Percentiles rank a stretch among this genome's conserved stretches.
phyloP scores from a whole-genome alignment of 2,888 invertebrate genomes.

The Heliconius charithonia region DNA sequence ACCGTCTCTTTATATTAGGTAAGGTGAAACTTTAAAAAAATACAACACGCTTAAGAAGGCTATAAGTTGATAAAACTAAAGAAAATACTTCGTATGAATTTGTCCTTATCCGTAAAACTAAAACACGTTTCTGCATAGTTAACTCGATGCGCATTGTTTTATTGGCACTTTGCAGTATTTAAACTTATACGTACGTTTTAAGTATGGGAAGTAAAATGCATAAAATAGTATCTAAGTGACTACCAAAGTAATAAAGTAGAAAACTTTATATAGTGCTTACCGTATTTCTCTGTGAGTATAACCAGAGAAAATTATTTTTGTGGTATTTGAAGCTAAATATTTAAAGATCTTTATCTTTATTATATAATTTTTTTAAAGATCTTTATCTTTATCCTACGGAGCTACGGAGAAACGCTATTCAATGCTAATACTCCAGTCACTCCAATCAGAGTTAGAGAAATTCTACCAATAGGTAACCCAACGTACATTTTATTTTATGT shows the following conservation, averaged over 20 bases:
- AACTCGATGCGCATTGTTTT: neutral
- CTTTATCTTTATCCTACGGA: too few relatives aligned
- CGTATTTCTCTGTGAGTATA: neutral
- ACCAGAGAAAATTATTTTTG: neutral
- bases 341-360: neutral
- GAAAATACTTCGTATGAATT: constrained; percentile 23
- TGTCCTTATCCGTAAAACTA: constrained; percentile 28
- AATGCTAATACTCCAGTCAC: too few relatives aligned
- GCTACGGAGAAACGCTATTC: too few relatives aligned
- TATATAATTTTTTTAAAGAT: too few relatives aligned
- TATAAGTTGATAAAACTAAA: neutral
- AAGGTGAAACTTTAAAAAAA: neutral
- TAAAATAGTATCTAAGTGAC: neutral
- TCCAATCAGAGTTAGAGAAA: too few relatives aligned
- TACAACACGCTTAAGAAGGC: neutral
- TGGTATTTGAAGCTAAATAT: neutral
- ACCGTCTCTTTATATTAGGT: too few relatives aligned
- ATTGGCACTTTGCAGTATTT: constrained; percentile 3
- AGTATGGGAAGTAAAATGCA: neutral
- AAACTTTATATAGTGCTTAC: neutral
- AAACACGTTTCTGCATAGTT: constrained; percentile 1
- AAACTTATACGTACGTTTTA: constrained; percentile 9
- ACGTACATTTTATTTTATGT: too few relatives aligned
- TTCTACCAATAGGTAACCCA: too few relatives aligned
- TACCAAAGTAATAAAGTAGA: neutral